Conservation (phyloP, 2,113 vertebrate genomes). For the Callithrix jacchus region DNA sequence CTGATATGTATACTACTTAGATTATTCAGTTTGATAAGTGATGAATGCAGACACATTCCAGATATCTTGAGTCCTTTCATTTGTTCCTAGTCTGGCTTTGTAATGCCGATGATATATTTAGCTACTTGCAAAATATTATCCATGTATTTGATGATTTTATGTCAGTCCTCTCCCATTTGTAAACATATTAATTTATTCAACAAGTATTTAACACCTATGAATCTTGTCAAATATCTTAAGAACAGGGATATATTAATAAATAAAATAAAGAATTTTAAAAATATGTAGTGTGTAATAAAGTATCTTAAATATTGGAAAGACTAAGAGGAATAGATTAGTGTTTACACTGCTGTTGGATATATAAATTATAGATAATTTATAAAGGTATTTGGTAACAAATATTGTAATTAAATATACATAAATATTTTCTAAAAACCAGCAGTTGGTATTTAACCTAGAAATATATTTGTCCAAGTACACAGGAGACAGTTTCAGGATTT, state of each 20-base stretch:
- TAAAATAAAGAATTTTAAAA: not conserved
- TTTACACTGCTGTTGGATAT: not conserved
- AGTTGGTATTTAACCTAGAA: not conserved
- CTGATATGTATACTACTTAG: not conserved
- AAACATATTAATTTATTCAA: not conserved
- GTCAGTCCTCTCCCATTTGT: not conserved
- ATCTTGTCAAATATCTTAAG: not conserved
- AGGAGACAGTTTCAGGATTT: not conserved
- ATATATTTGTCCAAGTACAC: not conserved
- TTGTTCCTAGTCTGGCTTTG: not conserved
- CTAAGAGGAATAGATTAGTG: not conserved
- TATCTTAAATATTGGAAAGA: not conserved
- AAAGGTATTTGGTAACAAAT: not conserved
- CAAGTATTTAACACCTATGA: not conserved
- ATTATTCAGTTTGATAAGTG: not conserved
- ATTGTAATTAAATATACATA: not conserved
- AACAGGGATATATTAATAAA: not conserved
- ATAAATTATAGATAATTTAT: not conserved
- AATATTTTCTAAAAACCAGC: not conserved
- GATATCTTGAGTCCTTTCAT: not conserved
- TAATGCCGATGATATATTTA: not conserved
- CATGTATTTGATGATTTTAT: not conserved
- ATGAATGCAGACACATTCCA: not conserved
- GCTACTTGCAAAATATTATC: not conserved
- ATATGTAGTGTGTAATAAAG: not conserved